A percentile compares a stretch with the other conserved stretches of the same genome.
These are phyloP conservation scores for Meleagris gallopavo DNA, from an alignment of 2,113 vertebrate genomes.

Conservation along the genomic window DNA sequence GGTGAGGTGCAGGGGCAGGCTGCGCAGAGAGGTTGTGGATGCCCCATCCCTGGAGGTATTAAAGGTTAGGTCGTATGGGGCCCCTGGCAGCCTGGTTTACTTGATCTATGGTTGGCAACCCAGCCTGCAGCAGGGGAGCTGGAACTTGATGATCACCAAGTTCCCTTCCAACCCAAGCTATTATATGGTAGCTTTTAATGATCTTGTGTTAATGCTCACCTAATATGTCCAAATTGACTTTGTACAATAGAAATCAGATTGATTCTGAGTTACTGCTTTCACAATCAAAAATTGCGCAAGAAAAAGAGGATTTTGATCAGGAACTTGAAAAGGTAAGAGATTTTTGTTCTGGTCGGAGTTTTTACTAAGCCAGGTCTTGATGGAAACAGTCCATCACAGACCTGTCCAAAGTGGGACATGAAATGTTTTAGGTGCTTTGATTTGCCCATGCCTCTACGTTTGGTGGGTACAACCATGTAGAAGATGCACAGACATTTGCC, in stretches of 20 bases:
- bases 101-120: too few species aligned
- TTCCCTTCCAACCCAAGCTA: too few species aligned
- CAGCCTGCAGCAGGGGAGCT: too few species aligned
- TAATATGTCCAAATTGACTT: neutral
- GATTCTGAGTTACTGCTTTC: neutral
- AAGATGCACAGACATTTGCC: neutral
- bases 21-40: too few species aligned
- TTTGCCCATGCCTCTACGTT: neutral
- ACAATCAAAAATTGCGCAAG: neutral
- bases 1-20: too few species aligned
- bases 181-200: neutral
- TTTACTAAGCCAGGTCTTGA: neutral
- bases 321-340: slow-evolving; percentile 26
- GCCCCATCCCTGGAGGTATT: too few species aligned
- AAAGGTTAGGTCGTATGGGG: too few species aligned
- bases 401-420: neutral
- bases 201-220: neutral
- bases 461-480: neutral
- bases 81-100: too few species aligned
- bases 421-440: neutral
- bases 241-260: neutral
- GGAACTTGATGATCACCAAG: too few species aligned
- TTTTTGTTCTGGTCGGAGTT: neutral
- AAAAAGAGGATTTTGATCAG: slow-evolving; percentile 1
- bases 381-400: neutral